These are phyloP conservation scores for Tetanocera ferruginea DNA, from an alignment of 2,888 invertebrate species.

Conservation along the genomic window DNA sequence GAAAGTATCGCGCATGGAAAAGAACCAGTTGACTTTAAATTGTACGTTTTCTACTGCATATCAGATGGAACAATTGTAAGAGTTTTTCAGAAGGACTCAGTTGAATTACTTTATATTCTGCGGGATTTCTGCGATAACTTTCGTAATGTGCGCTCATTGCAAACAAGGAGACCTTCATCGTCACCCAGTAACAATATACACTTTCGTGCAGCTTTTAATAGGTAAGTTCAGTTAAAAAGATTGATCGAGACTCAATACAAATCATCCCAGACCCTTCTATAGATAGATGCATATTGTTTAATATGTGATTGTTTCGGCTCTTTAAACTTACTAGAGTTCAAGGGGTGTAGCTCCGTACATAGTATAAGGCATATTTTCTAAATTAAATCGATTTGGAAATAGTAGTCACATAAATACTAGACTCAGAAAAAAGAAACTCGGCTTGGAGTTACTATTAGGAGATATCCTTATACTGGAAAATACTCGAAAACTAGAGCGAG, in stretches of 20 bases:
- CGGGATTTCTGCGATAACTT: slow-evolving; percentile 94
- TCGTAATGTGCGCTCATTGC: slow-evolving; percentile 87
- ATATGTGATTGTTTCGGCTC: too few relatives aligned
- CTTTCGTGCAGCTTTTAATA: slow-evolving; percentile 62
- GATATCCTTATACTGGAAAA: too few relatives aligned
- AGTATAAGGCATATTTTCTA: too few relatives aligned
- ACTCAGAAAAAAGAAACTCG: too few relatives aligned
- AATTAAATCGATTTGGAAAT: too few relatives aligned
- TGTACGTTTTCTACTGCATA: slow-evolving; percentile 93
- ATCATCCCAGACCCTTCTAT: too few relatives aligned
- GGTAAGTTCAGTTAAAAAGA: slow-evolving; percentile 38
- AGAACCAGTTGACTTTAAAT: slow-evolving; percentile 56
- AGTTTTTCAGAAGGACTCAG: slow-evolving; percentile 91
- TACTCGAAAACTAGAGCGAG: too few relatives aligned
- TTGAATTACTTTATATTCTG: slow-evolving; percentile 84
- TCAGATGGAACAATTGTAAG: slow-evolving; percentile 85
- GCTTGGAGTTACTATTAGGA: too few relatives aligned
- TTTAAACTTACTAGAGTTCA: too few relatives aligned
- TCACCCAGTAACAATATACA: slow-evolving; percentile 92
- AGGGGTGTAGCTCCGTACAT: too few relatives aligned
- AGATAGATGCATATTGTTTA: too few relatives aligned
- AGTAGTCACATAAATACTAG: too few relatives aligned
- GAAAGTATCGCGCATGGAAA: background rate
- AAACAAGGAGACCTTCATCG: slow-evolving; percentile 86
- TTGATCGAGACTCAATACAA: background rate